Evolutionary conservation across 2,113 vertebrate genomes (phyloP).

Genomic region (Rattus rattus): DNA sequence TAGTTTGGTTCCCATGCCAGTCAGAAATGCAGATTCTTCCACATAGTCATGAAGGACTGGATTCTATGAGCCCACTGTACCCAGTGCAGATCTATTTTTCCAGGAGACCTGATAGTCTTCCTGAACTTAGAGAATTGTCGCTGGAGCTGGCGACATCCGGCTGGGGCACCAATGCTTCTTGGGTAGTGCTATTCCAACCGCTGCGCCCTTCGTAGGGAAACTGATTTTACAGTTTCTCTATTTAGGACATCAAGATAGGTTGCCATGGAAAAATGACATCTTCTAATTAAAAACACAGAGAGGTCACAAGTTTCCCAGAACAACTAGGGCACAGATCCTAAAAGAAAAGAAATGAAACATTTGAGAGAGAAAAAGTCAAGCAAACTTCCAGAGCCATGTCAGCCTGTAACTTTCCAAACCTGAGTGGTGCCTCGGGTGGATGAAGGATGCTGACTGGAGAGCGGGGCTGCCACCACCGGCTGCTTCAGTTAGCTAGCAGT

Average conservation of each 20-base stretch:
- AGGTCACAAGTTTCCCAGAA: constrained; percentile 91
- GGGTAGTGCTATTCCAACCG: constrained; percentile 73
- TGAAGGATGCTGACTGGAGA: not conserved
- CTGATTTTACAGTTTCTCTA: constrained; percentile 85
- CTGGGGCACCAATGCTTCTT: constrained; percentile 11
- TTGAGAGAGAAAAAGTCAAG: constrained; percentile 67
- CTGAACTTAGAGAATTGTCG: not conserved
- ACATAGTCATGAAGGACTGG: constrained; percentile 5
- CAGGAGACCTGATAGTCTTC: not conserved
- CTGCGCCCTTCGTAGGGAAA: constrained; percentile 69
- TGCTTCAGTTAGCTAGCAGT: not conserved
- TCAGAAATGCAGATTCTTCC: constrained; percentile 35
- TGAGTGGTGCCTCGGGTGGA: constrained; percentile 77
- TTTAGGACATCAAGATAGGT: constrained; percentile 86
- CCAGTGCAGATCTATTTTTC: not conserved
- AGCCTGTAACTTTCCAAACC: constrained; percentile 84
- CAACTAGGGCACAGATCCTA: constrained; percentile 86
- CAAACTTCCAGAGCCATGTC: constrained; percentile 77
- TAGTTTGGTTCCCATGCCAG: constrained; percentile 36
- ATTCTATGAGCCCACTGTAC: not conserved
- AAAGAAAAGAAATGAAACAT: constrained; percentile 85
- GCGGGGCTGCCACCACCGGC: not conserved
- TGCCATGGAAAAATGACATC: constrained; percentile 88
- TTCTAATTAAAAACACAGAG: constrained; percentile 89
- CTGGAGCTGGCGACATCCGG: not conserved